A percentile compares a stretch with the other conserved stretches of the same genome.
Evolutionary conservation across 2,797 vertebrate species (phyloP).

Genomic region (Molossus alvarezi): DNA sequence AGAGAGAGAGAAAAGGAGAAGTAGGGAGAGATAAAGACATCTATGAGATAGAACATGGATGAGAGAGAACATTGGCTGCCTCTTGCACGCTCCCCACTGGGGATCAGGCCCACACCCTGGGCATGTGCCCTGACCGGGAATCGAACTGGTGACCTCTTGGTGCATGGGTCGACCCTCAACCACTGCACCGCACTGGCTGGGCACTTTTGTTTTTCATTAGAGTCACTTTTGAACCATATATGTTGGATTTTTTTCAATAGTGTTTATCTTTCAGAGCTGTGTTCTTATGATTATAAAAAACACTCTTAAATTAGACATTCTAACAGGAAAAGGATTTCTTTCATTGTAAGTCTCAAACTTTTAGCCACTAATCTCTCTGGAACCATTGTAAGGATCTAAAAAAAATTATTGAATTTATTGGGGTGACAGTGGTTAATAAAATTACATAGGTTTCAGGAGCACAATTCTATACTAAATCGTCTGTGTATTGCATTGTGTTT

Average conservation of each 20-base stretch:
- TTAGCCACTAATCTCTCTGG: not conserved
- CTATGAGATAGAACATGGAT: too few relatives aligned
- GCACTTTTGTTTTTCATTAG: not conserved
- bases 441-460: not conserved
- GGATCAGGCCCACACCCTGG: too few relatives aligned
- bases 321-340: not conserved
- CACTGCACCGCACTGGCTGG: too few relatives aligned
- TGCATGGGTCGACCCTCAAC: too few relatives aligned
- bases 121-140: too few relatives aligned
- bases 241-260: not conserved
- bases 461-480: not conserved
- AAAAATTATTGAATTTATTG: not conserved
- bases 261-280: slow-evolving; percentile 58
- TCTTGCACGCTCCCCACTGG: too few relatives aligned
- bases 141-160: too few relatives aligned
- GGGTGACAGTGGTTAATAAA: not conserved
- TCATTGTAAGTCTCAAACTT: not conserved
- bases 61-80: too few relatives aligned
- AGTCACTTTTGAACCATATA: slow-evolving; percentile 42
- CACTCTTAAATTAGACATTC: not conserved
- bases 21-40: too few relatives aligned
- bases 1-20: too few relatives aligned
- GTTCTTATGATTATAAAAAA: not conserved
- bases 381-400: not conserved
- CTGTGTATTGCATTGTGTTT: not conserved